These are phyloP conservation scores for Ectemnius continuus DNA, from an alignment of 2,888 invertebrate genomes.

Conservation along the genomic window DNA sequence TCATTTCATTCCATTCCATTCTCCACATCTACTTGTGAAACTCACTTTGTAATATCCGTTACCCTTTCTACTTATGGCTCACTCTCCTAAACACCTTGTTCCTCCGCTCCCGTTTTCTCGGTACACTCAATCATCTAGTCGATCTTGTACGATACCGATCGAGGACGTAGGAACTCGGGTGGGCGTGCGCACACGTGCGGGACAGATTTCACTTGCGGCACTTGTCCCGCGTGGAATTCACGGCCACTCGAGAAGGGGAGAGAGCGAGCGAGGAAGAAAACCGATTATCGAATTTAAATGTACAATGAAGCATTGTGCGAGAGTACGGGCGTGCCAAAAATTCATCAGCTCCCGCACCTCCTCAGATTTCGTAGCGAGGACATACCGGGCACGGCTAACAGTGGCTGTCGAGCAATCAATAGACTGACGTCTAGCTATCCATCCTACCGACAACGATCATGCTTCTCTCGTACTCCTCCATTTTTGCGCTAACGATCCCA, in stretches of 20 bases:
- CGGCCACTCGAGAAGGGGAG: constrained; percentile 8
- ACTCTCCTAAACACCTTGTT: neutral
- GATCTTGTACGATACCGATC: neutral
- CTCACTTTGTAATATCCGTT: too few relatives aligned
- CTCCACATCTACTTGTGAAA: too few relatives aligned
- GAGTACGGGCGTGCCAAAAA: constrained; percentile 8
- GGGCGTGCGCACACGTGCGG: constrained; percentile 21
- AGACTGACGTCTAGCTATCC: neutral
- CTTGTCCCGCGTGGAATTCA: constrained; percentile 8
- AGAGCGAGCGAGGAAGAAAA: constrained; percentile 2
- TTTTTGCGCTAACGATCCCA: constrained; percentile 59
- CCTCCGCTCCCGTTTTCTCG: constrained; percentile 1
- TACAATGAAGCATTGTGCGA: constrained; percentile 28
- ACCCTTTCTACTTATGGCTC: too few relatives aligned
- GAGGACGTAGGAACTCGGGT: constrained; percentile 14
- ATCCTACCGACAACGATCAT: neutral
- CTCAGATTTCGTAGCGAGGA: neutral
- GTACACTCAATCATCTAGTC: neutral
- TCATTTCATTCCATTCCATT: too few relatives aligned
- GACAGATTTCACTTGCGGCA: constrained; percentile 27
- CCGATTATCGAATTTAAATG: constrained; percentile 38
- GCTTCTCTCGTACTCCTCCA: constrained; percentile 44
- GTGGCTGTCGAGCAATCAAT: neutral
- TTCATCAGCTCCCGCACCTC: constrained; percentile 8
- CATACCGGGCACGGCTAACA: neutral